phyloP scores from a whole-genome alignment of 2,113 vertebrate genomes.

The Globicephala melas region DNA sequence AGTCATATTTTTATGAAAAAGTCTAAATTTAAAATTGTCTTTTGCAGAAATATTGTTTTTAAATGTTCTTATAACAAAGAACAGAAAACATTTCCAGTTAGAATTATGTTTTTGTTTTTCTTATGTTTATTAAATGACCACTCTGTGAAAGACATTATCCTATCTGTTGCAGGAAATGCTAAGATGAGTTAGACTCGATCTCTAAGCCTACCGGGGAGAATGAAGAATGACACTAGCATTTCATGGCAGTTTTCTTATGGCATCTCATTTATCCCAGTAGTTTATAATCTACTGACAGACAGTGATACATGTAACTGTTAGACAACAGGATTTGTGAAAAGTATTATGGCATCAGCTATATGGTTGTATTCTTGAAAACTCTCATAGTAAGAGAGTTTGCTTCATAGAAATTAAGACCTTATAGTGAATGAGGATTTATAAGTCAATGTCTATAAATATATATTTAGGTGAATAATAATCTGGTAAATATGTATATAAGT shows the following conservation, averaged over 20 bases:
- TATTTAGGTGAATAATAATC: not conserved
- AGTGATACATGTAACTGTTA: not conserved
- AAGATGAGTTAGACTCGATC: not conserved
- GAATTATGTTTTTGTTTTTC: not conserved
- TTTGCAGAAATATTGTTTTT: not conserved
- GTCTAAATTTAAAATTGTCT: not conserved
- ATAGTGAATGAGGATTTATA: not conserved
- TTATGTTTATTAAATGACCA: not conserved
- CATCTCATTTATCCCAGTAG: not conserved
- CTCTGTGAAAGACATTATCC: not conserved
- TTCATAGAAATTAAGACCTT: not conserved
- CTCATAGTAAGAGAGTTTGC: not conserved
- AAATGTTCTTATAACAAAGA: not conserved
- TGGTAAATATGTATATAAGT: not conserved
- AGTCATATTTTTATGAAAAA: not conserved
- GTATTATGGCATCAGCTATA: not conserved
- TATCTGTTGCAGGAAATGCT: not conserved
- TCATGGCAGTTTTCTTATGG: not conserved
- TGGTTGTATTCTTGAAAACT: not conserved
- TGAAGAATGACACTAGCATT: not conserved
- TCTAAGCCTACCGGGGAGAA: not conserved
- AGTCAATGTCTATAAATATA: not conserved
- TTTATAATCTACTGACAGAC: not conserved
- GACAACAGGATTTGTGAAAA: not conserved
- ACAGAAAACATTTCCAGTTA: not conserved